A percentile compares a stretch with the other conserved stretches of the same genome.
Conservation (phyloP, 2,888 invertebrate species). For the Oscheius myriophilus region DNA sequence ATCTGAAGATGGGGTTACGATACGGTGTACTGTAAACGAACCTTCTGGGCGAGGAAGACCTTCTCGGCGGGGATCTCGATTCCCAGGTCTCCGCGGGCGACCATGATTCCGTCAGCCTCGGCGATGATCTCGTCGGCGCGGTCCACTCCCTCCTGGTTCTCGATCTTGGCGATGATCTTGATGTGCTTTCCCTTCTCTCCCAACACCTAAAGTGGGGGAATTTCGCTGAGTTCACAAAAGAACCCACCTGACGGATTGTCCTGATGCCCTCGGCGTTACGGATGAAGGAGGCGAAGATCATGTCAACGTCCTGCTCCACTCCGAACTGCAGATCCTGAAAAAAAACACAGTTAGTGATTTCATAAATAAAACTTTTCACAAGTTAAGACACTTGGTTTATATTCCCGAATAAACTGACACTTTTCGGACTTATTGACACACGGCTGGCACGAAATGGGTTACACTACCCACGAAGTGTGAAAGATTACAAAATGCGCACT, state of each 20-base stretch:
- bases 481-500: too few relatives aligned
- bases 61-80: conserved; percentile 97
- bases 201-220: conserved; percentile 49
- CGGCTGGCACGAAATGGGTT: too few relatives aligned
- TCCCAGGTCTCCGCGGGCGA: conserved; percentile 82
- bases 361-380: too few relatives aligned
- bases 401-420: too few relatives aligned
- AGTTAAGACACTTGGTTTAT: too few relatives aligned
- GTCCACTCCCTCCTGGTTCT: conserved; percentile 80
- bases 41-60: conserved; percentile 77
- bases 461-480: too few relatives aligned
- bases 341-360: neutral
- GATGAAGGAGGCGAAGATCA: conserved; percentile 97
- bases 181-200: conserved; percentile 76
- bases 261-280: conserved; percentile 86
- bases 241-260: conserved; percentile 79
- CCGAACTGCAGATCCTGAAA: conserved; percentile 70
- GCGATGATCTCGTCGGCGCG: conserved; percentile 84
- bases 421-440: too few relatives aligned
- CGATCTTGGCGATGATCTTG: conserved; percentile 96
- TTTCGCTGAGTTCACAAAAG: neutral
- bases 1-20: conserved; percentile 76
- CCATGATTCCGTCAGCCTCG: conserved; percentile 97
- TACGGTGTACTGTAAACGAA: conserved; percentile 70
- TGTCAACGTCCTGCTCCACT: conserved; percentile 78